Evolutionary conservation across 2,797 vertebrate genomes (phyloP).

Genomic region (Allobates femoralis): DNA sequence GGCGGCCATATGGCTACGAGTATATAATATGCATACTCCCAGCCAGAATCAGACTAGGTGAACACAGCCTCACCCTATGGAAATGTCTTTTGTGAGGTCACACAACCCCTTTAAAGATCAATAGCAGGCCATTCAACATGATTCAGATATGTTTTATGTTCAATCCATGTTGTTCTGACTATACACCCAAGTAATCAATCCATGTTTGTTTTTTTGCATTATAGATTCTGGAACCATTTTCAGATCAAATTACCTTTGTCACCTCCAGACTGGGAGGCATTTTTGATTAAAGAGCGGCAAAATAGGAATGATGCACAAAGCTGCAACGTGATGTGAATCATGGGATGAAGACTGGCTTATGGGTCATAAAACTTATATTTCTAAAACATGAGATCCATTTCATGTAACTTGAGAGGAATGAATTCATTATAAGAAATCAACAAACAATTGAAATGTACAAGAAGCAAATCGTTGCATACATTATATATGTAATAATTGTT

Average conservation of each 20-base stretch:
- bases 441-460: background rate
- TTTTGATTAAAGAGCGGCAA: background rate
- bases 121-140: background rate
- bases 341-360: background rate
- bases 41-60: no score
- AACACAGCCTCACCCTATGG: no score
- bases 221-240: slow-evolving; percentile 17
- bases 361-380: background rate
- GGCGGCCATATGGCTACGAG: no score
- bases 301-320: background rate
- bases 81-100: no score
- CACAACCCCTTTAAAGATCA: no score
- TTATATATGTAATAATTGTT: background rate
- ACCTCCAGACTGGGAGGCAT: background rate
- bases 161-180: background rate
- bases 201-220: background rate
- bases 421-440: background rate
- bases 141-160: background rate
- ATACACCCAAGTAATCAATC: background rate
- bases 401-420: background rate
- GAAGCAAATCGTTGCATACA: background rate
- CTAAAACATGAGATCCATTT: background rate
- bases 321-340: slow-evolving; percentile 8
- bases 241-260: slow-evolving; percentile 2
- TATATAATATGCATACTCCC: no score